Base-by-base conservation (phyloP, 2,888 invertebrate species). In the Microdon myrmicae region DNA sequence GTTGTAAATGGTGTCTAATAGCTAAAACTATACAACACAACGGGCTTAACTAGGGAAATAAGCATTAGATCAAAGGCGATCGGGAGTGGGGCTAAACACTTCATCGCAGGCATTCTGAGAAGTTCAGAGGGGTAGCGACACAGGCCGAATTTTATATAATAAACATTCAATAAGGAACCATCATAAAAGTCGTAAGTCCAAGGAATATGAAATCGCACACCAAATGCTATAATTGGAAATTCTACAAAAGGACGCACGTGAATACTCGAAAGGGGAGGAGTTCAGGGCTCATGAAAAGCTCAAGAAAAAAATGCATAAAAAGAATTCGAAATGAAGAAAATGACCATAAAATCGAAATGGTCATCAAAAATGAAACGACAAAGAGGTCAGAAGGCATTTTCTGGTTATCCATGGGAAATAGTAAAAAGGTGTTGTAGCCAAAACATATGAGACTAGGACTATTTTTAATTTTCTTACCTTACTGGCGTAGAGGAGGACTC, bases 71-170 rank as follows among this genome's bases (percentile, higher is more conserved):
- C 31, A 47, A 60, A 49, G 39, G 22, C 16, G 37, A 34, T 49
- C 14, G 34, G 17, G 7, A 58, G 53, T n/a, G 25, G 38, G 10
- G 10, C 8, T 9, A 39, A 38, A 10, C 12, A 3, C 12, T 31
- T 9, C 28, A 25, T 32, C 19, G 6, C 26, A 19, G 7, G 3
- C 7, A n/a, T 16, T 5, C 31, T 19, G 16, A 35, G 10, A 8
- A 22, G 26, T 14, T n/a, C n/a, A 14, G 14, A 44, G 8, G 34
- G 34, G 12, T 20, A 41, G 55, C 55, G 59, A 67, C 45, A 58
- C 68, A 77, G 76, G 75, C 75, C 75, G 74, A 76, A 76, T 76
- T 75, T 78, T 75, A 79, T 77, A 78, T 76, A 74, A 78, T 79
- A 79, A 79, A 76, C 77, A 79, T 78, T 79, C 77, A 79, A 79